Conservation (phyloP, 2,113 vertebrate genomes). For the Lycocorax pyrrhopterus region DNA sequence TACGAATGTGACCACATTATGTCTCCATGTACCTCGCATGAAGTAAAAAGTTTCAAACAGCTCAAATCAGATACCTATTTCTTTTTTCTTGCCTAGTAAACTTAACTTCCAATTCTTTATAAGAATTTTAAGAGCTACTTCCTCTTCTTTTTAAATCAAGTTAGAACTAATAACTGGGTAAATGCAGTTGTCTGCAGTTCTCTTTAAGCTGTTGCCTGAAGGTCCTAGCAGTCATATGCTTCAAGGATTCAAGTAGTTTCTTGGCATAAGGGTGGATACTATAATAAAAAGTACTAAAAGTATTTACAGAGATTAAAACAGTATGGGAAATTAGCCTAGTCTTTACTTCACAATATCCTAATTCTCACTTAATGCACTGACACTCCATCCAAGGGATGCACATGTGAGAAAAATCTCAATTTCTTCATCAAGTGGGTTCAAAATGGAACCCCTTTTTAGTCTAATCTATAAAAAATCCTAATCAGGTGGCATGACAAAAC, state of each 20-base stretch:
- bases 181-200: background rate
- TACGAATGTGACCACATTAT: background rate
- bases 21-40: background rate
- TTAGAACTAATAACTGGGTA: background rate
- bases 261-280: background rate
- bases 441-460: background rate
- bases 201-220: background rate
- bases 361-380: background rate
- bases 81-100: background rate
- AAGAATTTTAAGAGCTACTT: background rate
- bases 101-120: background rate
- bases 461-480: background rate
- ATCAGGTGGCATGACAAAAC: background rate
- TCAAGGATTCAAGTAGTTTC: background rate
- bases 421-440: background rate
- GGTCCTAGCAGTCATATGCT: background rate
- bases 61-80: background rate
- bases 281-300: background rate
- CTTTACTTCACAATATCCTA: background rate
- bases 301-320: background rate
- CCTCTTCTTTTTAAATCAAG: background rate
- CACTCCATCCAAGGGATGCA: background rate
- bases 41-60: background rate
- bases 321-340: background rate
- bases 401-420: background rate